phyloP scores from a whole-genome alignment of 2,888 invertebrate genomes.

The Ommatoiulus sabulosus region DNA sequence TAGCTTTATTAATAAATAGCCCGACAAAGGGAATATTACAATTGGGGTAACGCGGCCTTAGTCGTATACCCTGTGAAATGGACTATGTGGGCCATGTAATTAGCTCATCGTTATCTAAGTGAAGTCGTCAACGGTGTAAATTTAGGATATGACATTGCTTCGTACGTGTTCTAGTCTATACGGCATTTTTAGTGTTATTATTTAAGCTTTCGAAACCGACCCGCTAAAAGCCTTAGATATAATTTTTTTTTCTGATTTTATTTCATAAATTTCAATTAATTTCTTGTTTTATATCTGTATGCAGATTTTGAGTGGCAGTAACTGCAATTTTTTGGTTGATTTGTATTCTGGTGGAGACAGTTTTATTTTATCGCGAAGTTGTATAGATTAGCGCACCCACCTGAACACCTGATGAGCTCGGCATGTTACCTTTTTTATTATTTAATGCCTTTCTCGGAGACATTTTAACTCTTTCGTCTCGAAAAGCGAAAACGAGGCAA shows the following conservation, averaged over 20 bases:
- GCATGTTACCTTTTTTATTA: slow-evolving; percentile 27
- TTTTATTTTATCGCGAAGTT: slow-evolving; percentile 4
- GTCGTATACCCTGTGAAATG: background rate
- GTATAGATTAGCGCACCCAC: slow-evolving; percentile 36
- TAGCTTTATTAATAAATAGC: too few relatives aligned
- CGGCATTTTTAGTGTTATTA: background rate
- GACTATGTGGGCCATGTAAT: slow-evolving; percentile 2
- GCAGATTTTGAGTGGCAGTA: slow-evolving; percentile 16
- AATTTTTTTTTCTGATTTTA: background rate
- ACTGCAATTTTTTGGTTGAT: slow-evolving; percentile 1
- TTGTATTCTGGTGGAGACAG: slow-evolving; percentile 36
- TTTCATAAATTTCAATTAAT: slow-evolving; percentile 23
- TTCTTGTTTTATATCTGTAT: slow-evolving; percentile 23
- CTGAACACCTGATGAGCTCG: slow-evolving; percentile 40
- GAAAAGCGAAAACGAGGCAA: background rate
- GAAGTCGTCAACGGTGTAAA: slow-evolving; percentile 17
- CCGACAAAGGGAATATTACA: background rate
- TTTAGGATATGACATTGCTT: background rate
- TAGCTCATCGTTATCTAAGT: background rate
- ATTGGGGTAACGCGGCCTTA: background rate
- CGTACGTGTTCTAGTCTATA: background rate
- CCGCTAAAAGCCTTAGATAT: background rate
- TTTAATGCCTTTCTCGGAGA: slow-evolving; percentile 17
- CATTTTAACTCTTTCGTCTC: background rate
- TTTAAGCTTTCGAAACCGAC: background rate